phyloP scores from a whole-genome alignment of 2,888 invertebrate species.

The Bugulina stolonifera region DNA sequence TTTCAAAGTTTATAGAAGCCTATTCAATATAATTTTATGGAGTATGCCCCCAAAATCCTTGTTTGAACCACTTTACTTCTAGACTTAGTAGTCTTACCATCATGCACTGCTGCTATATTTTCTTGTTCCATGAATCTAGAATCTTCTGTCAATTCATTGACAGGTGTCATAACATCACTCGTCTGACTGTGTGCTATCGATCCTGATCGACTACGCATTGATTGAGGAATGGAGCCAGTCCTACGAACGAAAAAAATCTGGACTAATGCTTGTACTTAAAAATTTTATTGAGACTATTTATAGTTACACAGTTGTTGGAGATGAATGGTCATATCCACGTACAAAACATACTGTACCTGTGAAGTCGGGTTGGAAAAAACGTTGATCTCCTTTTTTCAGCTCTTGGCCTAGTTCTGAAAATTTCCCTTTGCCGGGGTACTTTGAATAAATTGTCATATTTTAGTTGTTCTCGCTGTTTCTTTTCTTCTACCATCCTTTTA shows the following conservation, averaged over 20 bases:
- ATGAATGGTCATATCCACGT: background rate
- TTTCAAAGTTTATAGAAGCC: too few species aligned
- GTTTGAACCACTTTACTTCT: too few species aligned
- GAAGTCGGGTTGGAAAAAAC: constrained; percentile 5
- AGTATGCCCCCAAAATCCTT: too few species aligned
- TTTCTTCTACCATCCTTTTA: constrained; percentile 2
- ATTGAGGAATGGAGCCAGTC: background rate
- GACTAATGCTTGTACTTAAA: background rate
- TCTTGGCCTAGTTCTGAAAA: background rate
- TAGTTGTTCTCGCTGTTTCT: constrained; percentile 19
- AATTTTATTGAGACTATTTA: too few species aligned
- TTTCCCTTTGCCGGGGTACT: background rate
- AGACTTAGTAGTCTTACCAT: too few species aligned
- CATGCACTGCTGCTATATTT: too few species aligned
- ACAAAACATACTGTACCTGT: background rate
- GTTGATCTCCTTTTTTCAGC: constrained; percentile 10
- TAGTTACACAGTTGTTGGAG: too few species aligned
- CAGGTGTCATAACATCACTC: background rate
- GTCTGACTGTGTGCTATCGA: constrained; percentile 19
- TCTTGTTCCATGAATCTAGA: too few species aligned
- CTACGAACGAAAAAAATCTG: background rate
- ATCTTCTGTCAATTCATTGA: constrained; percentile 2
- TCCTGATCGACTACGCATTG: background rate
- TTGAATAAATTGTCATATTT: constrained; percentile 23
- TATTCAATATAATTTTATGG: too few species aligned